Evolutionary conservation across 2,113 vertebrate genomes (phyloP).

Genomic region (Apaloderma vittatum): DNA sequence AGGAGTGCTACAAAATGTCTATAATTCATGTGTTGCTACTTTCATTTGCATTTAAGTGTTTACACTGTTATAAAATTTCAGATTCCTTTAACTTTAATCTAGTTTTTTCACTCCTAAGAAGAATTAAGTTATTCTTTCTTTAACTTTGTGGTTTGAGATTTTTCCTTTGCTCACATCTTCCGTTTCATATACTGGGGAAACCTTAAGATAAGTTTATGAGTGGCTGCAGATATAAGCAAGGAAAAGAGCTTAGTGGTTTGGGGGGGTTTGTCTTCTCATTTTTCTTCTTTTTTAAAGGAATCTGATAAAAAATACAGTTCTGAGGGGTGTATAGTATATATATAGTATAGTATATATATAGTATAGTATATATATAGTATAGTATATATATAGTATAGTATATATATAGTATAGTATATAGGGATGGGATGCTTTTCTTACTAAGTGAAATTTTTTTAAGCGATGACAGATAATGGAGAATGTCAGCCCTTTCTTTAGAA

Average conservation of each 20-base stretch:
- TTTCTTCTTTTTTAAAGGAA: background rate
- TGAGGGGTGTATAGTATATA: background rate
- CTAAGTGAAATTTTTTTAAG: background rate
- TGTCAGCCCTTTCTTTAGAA: background rate
- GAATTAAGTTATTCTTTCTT: constrained; percentile 12
- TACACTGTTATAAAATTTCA: constrained; percentile 33
- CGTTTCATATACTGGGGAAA: constrained; percentile 30
- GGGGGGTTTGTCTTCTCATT: fast-evolving
- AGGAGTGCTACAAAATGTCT: background rate
- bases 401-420: background rate
- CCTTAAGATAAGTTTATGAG: constrained; percentile 34
- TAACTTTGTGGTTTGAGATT: constrained; percentile 7
- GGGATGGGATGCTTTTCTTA: background rate
- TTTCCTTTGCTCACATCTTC: constrained; percentile 37
- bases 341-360: too few relatives aligned
- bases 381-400: background rate
- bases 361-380: too few relatives aligned
- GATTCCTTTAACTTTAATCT: constrained; percentile 12
- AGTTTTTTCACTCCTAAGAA: background rate
- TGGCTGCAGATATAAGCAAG: background rate
- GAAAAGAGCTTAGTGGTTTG: background rate
- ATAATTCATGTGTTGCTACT: background rate
- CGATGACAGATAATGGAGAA: background rate
- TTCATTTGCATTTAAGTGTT: constrained; percentile 46
- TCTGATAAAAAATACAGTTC: constrained; percentile 5